A percentile compares a stretch with the other conserved stretches of the same genome.
Conservation (phyloP, 2,888 invertebrate species). For the Ecdyonurus torrentis region DNA sequence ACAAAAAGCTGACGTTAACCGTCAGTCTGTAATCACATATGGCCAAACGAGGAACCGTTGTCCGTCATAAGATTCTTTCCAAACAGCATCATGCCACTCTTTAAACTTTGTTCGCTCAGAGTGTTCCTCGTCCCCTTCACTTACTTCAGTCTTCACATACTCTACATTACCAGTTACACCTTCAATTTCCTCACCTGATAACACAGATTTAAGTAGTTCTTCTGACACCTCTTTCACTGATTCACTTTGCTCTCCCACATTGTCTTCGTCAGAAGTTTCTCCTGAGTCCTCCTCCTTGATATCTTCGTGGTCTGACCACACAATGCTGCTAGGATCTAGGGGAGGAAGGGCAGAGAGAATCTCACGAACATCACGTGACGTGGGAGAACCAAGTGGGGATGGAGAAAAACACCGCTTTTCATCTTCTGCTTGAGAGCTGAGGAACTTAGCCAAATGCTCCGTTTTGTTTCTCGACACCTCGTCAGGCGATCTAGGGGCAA, state of each 20-base stretch:
- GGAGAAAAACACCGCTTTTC: slow-evolving; percentile 16
- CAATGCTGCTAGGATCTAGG: slow-evolving; percentile 27
- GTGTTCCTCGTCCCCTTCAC: slow-evolving; percentile 12
- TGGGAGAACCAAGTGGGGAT: slow-evolving; percentile 8
- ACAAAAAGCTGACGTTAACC: background rate
- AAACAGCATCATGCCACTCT: slow-evolving; percentile 82
- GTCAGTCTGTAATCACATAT: slow-evolving; percentile 88
- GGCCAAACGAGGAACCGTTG: slow-evolving; percentile 82
- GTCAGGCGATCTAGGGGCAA: slow-evolving; percentile 7
- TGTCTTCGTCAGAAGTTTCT: slow-evolving; percentile 5
- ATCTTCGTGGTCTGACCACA: slow-evolving; percentile 23
- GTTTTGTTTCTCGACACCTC: slow-evolving; percentile 24
- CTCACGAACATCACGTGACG: slow-evolving; percentile 30
- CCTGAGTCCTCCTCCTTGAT: slow-evolving; percentile 15
- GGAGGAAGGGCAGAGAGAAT: slow-evolving; percentile 49
- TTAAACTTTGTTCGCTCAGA: slow-evolving; percentile 48
- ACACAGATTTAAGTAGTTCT: slow-evolving; percentile 29
- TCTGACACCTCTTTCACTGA: slow-evolving; percentile 21
- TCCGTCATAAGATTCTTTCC: slow-evolving; percentile 53
- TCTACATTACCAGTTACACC: slow-evolving; percentile 42
- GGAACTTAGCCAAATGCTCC: slow-evolving; percentile 26
- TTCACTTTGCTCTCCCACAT: background rate
- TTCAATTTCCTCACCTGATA: slow-evolving; percentile 17
- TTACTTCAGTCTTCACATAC: slow-evolving; percentile 21
- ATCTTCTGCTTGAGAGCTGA: slow-evolving; percentile 17